Conservation (phyloP, 1,140 invertebrate species). For the Lepidostoma basale region DNA sequence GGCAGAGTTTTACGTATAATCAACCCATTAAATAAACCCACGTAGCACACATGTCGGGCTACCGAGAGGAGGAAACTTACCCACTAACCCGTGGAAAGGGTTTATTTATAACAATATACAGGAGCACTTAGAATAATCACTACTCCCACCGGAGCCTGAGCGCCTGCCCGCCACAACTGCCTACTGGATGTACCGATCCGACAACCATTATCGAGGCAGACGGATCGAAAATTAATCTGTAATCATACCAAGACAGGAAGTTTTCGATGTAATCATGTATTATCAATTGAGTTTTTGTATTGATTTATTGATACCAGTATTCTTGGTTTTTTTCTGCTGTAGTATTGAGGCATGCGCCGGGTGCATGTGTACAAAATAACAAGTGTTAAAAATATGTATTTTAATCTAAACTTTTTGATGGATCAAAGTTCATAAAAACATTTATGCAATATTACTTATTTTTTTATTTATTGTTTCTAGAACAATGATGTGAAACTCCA, state of each 20-base stretch:
- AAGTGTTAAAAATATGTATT: too few relatives aligned
- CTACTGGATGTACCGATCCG: too few relatives aligned
- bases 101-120: slow-evolving; percentile 26
- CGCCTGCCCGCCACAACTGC: too few relatives aligned
- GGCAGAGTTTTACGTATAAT: slow-evolving; percentile 2
- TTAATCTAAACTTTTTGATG: too few relatives aligned
- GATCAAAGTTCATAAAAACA: background rate
- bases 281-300: slow-evolving; percentile 39
- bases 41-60: slow-evolving; percentile 4
- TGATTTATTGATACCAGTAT: slow-evolving; percentile 12
- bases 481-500: background rate
- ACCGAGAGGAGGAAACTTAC: background rate
- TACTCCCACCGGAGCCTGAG: background rate
- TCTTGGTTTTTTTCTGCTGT: slow-evolving; percentile 4
- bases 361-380: too few relatives aligned
- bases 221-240: slow-evolving; percentile 33
- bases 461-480: background rate
- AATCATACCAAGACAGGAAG: slow-evolving; percentile 41
- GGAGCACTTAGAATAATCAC: slow-evolving; percentile 30
- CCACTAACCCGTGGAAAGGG: background rate
- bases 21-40: background rate
- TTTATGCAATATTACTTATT: background rate
- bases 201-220: slow-evolving; percentile 10
- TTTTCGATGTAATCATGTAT: slow-evolving; percentile 40
- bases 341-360: background rate